These are phyloP conservation scores for Pygmarrhopalites habei DNA, from an alignment of 1,140 invertebrate species.

Conservation along the genomic window DNA sequence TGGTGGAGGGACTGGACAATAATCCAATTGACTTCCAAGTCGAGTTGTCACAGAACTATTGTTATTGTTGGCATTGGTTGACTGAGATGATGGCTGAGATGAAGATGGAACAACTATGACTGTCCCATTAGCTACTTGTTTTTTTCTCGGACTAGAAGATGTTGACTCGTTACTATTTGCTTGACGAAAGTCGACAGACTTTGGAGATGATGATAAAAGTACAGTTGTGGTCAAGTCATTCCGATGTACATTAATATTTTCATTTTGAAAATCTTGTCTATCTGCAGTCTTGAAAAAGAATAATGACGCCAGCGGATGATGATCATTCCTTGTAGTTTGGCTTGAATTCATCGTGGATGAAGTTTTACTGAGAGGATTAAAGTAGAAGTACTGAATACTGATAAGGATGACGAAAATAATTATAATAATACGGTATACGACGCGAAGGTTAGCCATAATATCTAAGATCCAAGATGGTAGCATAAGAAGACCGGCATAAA, in stretches of 20 bases:
- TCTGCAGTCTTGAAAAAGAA: conserved; percentile 21
- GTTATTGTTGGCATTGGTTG: background rate
- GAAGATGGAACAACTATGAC: background rate
- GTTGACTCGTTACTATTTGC: background rate
- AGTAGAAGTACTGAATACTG: conserved; percentile 32
- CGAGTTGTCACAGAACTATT: too few relatives aligned
- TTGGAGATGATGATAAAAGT: background rate
- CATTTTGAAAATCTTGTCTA: background rate
- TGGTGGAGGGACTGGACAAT: conserved; percentile 19
- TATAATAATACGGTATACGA: conserved; percentile 18
- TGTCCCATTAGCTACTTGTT: too few relatives aligned
- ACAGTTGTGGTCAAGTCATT: too few relatives aligned
- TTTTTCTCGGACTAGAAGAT: background rate
- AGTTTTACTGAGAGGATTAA: conserved; percentile 24
- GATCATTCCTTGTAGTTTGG: conserved; percentile 7
- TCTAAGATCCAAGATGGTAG: too few relatives aligned
- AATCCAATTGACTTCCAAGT: too few relatives aligned
- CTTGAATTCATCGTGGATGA: background rate
- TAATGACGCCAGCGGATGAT: conserved; percentile 13
- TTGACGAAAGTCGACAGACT: background rate
- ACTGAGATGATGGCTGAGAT: background rate
- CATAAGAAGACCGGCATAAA: too few relatives aligned
- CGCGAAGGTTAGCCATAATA: conserved; percentile 10
- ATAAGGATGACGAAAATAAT: conserved; percentile 25
- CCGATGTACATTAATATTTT: too few relatives aligned